These are phyloP conservation scores for Antennarius striatus DNA, from an alignment of 2,113 vertebrate genomes.

Conservation along the genomic window DNA sequence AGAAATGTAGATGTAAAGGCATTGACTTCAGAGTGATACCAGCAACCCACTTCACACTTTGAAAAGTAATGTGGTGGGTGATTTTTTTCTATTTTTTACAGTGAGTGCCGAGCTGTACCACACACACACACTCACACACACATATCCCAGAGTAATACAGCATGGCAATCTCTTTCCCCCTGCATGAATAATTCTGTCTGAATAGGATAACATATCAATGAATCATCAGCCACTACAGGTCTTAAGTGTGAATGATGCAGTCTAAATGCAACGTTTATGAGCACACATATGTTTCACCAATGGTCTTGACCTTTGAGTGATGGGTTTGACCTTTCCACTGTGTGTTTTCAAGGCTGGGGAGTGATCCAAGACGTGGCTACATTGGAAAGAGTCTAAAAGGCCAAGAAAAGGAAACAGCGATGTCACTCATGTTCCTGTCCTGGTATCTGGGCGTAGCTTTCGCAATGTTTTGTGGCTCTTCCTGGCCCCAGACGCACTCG, in stretches of 20 bases:
- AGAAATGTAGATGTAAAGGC: conserved; percentile 64
- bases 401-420: conserved; percentile 15
- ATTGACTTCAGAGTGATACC: conserved; percentile 65
- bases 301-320: conserved; percentile 35
- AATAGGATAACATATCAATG: conserved; percentile 73
- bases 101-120: conserved; percentile 65
- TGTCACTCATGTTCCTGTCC: conserved; percentile 47
- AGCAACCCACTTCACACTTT: conserved; percentile 69
- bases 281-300: background rate
- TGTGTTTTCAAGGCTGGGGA: conserved; percentile 37
- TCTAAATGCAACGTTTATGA: conserved; percentile 32
- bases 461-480: conserved; percentile 52
- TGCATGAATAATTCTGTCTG: conserved; percentile 81
- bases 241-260: conserved; percentile 49
- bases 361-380: conserved; percentile 20
- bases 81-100: conserved; percentile 45
- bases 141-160: conserved; percentile 68
- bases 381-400: conserved; percentile 7
- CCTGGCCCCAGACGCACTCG: conserved; percentile 46
- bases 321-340: conserved; percentile 54
- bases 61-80: conserved; percentile 63
- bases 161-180: conserved; percentile 67
- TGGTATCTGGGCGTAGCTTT: conserved; percentile 62
- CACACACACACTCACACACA: conserved; percentile 43
- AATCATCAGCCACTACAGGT: conserved; percentile 69